Conservation (phyloP, 2,113 vertebrate genomes). For the Neomonachus schauinslandi region DNA sequence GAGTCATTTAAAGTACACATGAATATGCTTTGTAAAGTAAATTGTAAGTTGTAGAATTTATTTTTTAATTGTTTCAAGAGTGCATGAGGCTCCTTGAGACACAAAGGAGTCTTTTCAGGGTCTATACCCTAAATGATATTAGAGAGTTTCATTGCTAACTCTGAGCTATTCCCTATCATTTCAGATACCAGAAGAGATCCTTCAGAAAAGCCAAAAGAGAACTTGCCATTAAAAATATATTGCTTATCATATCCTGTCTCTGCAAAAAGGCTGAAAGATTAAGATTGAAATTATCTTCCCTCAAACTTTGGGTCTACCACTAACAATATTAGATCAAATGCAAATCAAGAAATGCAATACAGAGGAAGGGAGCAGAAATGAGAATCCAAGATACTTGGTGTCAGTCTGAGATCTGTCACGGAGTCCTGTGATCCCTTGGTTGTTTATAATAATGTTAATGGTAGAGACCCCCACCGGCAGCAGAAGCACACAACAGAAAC, state of each 20-base stretch:
- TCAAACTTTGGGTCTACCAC: neutral
- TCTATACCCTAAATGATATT: neutral
- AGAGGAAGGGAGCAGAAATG: neutral
- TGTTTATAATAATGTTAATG: neutral
- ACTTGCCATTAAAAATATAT: neutral
- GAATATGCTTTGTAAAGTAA: neutral
- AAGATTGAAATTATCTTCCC: neutral
- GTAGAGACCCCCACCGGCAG: neutral
- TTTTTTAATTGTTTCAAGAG: neutral
- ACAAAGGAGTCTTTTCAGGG: neutral
- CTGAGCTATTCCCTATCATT: neutral
- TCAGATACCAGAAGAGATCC: neutral
- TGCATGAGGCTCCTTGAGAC: neutral
- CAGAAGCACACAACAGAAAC: neutral
- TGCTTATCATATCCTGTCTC: neutral
- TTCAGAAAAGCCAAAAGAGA: neutral
- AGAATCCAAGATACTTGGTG: neutral
- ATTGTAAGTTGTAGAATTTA: neutral
- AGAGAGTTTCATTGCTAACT: neutral
- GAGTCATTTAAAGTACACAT: neutral
- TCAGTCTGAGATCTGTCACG: neutral
- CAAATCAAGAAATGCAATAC: neutral
- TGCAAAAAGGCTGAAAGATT: neutral
- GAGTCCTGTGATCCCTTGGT: neutral
- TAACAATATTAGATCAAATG: neutral